Percentiles rank a stretch among this genome's conserved stretches.
phyloP scores from a whole-genome alignment of 1,140 invertebrate species.

The Pissodes strobi region DNA sequence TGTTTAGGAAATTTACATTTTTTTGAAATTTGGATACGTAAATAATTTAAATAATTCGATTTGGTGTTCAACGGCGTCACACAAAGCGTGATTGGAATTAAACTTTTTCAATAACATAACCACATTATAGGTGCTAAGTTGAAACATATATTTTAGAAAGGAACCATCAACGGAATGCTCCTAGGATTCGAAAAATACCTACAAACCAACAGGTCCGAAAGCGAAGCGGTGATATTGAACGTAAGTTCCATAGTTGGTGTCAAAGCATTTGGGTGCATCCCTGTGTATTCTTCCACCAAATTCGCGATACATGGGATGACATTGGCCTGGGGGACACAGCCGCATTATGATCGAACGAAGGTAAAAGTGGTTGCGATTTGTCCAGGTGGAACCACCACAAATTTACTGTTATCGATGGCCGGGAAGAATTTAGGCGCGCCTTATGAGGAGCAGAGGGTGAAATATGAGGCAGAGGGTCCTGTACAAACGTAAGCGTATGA shows the following conservation, averaged over 20 bases:
- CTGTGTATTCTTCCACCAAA: slow-evolving; percentile 44
- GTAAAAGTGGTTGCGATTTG: slow-evolving; percentile 50
- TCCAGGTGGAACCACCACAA: slow-evolving; percentile 48
- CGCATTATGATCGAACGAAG: slow-evolving; percentile 43
- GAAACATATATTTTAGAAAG: slow-evolving; percentile 45
- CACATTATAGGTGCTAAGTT: too few species aligned
- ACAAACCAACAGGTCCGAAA: slow-evolving; percentile 33
- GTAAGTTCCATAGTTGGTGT: slow-evolving; percentile 39
- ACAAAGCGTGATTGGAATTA: too few species aligned
- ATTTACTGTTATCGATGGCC: slow-evolving; percentile 11
- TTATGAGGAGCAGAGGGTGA: slow-evolving; percentile 22
- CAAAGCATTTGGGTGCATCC: slow-evolving; percentile 25
- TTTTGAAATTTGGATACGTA: too few species aligned
- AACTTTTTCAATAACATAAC: too few species aligned
- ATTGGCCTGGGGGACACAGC: slow-evolving; percentile 28
- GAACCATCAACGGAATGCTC: slow-evolving; percentile 37
- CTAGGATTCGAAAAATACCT: slow-evolving; percentile 46
- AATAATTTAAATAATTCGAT: too few species aligned
- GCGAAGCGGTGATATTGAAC: slow-evolving; percentile 44
- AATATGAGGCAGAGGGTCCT: neutral
- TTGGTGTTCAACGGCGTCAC: too few species aligned
- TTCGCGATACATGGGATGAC: slow-evolving; percentile 39
- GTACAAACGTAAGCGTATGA: slow-evolving; percentile 5
- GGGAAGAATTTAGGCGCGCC: slow-evolving; percentile 29
- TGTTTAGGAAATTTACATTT: too few species aligned